Base-by-base conservation (phyloP, 2,888 invertebrate genomes). In the Muschampia staudingeri region DNA sequence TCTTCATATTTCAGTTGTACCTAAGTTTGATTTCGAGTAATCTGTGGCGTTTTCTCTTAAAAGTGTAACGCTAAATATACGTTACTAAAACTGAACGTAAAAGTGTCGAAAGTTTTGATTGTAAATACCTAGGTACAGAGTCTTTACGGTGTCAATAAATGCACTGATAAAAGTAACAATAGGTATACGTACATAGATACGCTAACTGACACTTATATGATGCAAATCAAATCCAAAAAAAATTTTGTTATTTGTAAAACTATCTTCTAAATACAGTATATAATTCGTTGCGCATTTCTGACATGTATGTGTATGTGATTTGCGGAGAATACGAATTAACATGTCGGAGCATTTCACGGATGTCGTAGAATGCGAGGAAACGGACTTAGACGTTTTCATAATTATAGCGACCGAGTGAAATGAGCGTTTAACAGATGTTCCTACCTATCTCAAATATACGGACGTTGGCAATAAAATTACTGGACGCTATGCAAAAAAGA, bases 341-440 rank as follows among this genome's bases (percentile, higher is more conserved):
- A 90, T 90, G 93, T 93, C 93, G 89, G 88, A 87, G 82, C 86
- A 88, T 91, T 92, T 90, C 90, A 91, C 86, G 92, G 90, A 83
- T 89, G 90, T 90, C 91, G 83, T 84, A 76, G 78, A 84, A 85
- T 82, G 85, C 87, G 87, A 85, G 87, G 85, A 84, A 87, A 83
- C 84, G 70, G 86, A 82, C 86, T 87, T 88, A 85, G 81, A 87
- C 80, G 80, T 85, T 84, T 86, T 85, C 85, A 85, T 89, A 87
- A 86, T 81, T 77, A 77, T 81, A 81, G 56, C 81, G 34, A 80
- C 56, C 69, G 76, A 80, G 80, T 76, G 40, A 80, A 80, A 80
- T 73, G 76, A 76, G 76, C 80, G 76, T 76, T 69, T 76, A 76
- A 76, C 80, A 75, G 2, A 76, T 80, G 80, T 70, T 80, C 56